phyloP scores from a whole-genome alignment of 2,113 vertebrate species.

The Hydrolagus affinis region DNA sequence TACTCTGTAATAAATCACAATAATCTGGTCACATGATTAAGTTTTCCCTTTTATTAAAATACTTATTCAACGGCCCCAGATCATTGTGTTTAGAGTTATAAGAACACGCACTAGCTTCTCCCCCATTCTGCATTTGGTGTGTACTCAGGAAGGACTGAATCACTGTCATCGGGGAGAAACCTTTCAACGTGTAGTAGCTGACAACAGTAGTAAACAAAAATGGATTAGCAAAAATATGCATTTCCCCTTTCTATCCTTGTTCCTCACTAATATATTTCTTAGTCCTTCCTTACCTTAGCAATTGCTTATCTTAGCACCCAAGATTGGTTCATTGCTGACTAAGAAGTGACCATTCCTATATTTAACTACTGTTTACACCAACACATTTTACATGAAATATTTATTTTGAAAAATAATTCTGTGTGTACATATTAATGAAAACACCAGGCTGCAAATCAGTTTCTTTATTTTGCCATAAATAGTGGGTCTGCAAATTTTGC shows the following conservation, averaged over 20 bases:
- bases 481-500: neutral
- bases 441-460: neutral
- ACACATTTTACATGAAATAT: conserved; percentile 7
- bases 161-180: no score
- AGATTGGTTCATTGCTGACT: neutral
- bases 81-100: conserved; percentile 24
- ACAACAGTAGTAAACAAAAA: conserved; percentile 16
- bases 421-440: neutral
- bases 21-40: conserved; percentile 27
- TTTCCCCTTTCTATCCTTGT: neutral
- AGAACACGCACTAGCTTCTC: neutral
- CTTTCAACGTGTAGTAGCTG: neutral
- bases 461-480: neutral
- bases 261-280: neutral
- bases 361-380: neutral
- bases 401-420: neutral
- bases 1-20: conserved; percentile 30
- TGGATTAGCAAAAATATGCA: neutral
- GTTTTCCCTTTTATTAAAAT: conserved; percentile 14
- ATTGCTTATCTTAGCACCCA: conserved; percentile 1
- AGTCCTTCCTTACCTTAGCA: no score
- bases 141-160: neutral
- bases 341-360: neutral
- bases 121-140: neutral
- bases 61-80: conserved; percentile 24